These are phyloP conservation scores for Neuroscelio doddi DNA, from an alignment of 2,888 invertebrate species.

Conservation along the genomic window DNA sequence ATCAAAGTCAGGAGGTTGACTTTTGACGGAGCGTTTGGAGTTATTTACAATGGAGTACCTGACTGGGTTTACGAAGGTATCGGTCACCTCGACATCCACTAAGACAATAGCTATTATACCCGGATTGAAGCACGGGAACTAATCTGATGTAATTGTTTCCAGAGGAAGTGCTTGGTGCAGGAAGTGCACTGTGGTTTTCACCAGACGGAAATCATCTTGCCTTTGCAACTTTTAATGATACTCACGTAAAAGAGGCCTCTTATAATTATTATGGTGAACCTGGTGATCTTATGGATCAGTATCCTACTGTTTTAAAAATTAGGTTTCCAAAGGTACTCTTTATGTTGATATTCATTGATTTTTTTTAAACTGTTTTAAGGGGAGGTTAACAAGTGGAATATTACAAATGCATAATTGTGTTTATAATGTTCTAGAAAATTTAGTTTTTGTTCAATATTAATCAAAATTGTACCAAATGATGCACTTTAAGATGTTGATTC, in stretches of 20 bases:
- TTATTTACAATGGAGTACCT: constrained; percentile 86
- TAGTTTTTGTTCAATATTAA: too few relatives aligned
- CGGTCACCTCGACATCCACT: not conserved
- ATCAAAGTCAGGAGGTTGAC: constrained; percentile 74
- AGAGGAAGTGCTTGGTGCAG: constrained; percentile 85
- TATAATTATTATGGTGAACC: constrained; percentile 81
- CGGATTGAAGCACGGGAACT: not conserved
- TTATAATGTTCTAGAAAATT: too few relatives aligned
- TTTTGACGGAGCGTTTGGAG: constrained; percentile 76
- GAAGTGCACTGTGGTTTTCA: constrained; percentile 87
- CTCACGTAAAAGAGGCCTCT: constrained; percentile 77
- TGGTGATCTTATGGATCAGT: constrained; percentile 76
- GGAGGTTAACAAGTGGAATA: too few relatives aligned
- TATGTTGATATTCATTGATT: too few relatives aligned
- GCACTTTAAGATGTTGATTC: too few relatives aligned
- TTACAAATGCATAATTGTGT: too few relatives aligned
- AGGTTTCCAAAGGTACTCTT: constrained; percentile 83
- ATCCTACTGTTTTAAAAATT: constrained; percentile 78
- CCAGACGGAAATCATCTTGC: constrained; percentile 80
- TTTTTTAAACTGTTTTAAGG: too few relatives aligned
- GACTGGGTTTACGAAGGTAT: constrained; percentile 89
- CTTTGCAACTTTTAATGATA: constrained; percentile 83
- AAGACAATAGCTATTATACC: constrained; percentile 9
- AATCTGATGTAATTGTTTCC: constrained; percentile 44
- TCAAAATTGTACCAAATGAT: too few relatives aligned